phyloP scores from a whole-genome alignment of 1,140 invertebrate genomes.

The Melanaphis sacchari region DNA sequence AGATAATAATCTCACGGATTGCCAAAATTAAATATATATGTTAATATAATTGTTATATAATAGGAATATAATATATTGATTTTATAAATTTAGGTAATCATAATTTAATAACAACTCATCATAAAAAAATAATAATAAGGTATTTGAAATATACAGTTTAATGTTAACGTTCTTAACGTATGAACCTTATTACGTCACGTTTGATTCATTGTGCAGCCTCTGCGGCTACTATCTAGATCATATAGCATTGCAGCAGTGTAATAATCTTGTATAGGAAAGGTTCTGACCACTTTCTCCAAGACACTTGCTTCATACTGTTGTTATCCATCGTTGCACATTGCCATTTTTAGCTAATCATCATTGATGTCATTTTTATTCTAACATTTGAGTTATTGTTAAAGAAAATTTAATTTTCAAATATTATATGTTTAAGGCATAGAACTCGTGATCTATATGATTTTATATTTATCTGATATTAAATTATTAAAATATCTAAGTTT shows the following conservation, averaged over 20 bases:
- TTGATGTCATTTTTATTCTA: constrained; percentile 31
- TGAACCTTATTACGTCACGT: constrained; percentile 21
- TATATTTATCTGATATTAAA: not conserved
- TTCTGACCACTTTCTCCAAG: constrained; percentile 54
- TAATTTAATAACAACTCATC: not conserved
- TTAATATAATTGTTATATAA: not conserved
- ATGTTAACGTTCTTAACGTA: not conserved
- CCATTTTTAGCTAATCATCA: constrained; percentile 44
- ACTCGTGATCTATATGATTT: not conserved
- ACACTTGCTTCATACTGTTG: constrained; percentile 47
- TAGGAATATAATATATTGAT: not conserved
- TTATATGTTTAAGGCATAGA: not conserved
- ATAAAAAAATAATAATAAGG: not conserved
- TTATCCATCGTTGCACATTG: constrained; percentile 40
- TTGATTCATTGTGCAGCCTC: constrained; percentile 34
- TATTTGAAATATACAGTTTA: not conserved
- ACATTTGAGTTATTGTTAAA: not conserved
- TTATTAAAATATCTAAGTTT: not conserved
- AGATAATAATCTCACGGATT: not conserved
- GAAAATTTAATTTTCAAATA: not conserved
- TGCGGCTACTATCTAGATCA: constrained; percentile 35
- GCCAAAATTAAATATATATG: not conserved
- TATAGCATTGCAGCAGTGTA: constrained; percentile 13
- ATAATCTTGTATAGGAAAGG: constrained; percentile 45
- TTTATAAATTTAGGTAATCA: not conserved